Base-by-base conservation (phyloP, 2,113 vertebrate genomes). In the Spheniscus mendiculus region DNA sequence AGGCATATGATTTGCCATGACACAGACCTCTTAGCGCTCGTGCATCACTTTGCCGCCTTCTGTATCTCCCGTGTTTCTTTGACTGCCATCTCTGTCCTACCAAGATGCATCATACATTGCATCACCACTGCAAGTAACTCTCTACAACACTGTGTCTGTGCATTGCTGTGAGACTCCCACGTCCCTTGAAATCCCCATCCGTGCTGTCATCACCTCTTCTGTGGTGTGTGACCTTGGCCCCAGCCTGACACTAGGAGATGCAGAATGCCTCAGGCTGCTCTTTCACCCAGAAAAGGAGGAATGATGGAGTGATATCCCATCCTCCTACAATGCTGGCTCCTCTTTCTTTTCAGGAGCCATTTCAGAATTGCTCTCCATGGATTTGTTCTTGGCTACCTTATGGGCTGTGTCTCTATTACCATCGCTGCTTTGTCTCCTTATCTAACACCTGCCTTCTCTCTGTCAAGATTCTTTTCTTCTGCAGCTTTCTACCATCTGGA, bases 361-460 rank as follows among this genome's bases (percentile, higher is more conserved):
- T 84, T 96, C 70, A 70, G 87, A 91, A 93, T 93, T 93, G 66
- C 66, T 91, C 83, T 93, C 81, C 32, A 3, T 66, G 70, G 93
- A 58, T 89, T 94, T 91, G 29, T 77, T 95, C 70, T 89, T 96
- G 89, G 90, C 95, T 92, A 63, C 76, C 30, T 88, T 6, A 5
- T 49, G 55, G 81, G 14, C 70, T 7, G 0, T 70, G 34, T 91
- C 91, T 91, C 40, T 82, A 3, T 87, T 91, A 73, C 55, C 55
- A 30, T 79, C 2, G 1, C 38, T 73, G 38, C 72, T 87, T 73
- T 94, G 38, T 91, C 63, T 92, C 32, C 65, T 72, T 89, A 47
- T 92, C 89, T 84, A 45, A 77, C 30, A 59, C 79, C 61, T 93
- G 83, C 73, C 74, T 94, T 79, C 56, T 69, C 42, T 82, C 72